Evolutionary conservation across 2,113 vertebrate genomes (phyloP), one percentile per base, ranked within the genome.

Genomic region (Poecile atricapillus): DNA sequence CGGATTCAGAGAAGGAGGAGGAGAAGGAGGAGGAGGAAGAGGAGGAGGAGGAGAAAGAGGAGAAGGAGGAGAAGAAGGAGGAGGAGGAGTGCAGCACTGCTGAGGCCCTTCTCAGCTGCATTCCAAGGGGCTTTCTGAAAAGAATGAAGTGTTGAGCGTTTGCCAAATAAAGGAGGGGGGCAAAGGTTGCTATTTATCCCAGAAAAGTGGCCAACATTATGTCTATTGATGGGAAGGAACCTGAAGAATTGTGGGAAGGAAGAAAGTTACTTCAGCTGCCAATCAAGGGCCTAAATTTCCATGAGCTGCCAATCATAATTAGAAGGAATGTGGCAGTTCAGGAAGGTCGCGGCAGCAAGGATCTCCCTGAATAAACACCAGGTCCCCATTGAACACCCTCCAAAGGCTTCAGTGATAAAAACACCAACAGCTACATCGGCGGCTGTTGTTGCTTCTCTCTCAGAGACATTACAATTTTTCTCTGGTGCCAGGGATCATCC

Each of bases 211-310:
- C 98, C 97, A 97, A 97, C 98, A 98, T 97, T 97, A 94, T 97
- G 97, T 97, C 98, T 98, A 98, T 98, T 98, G 98, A 98, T 83
- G 97, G 98, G 98, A 98, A 98, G 97, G 97, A 97, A 97, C 97
- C 97, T 94, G 96, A 97, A 98, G 98, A 97, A 98, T 98, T 98
- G 97, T 98, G 98, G 98, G 98, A 98, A 98, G 98, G 98, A 97
- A 97, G 96, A 80, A 93, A 97, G 97, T 97, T 97, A 85, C 98
- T 98, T 97, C 97, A 81, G 97, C 98, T 98, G 98, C 98, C 98
- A 98, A 94, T 98, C 98, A 98, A 93, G 53, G 87, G 74, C 95
- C 97, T 87, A 68, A 94, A 98, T 98, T 98, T 98, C 98, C 98
- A 98, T 98, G 97, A 97, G 95, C 98, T 98, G 98, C 97, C 98